Evolutionary conservation across 92 coral and sea anemone genomes (phyloP), one percentile per base, ranked within the genome.

Genomic region (Muricea muricata): DNA sequence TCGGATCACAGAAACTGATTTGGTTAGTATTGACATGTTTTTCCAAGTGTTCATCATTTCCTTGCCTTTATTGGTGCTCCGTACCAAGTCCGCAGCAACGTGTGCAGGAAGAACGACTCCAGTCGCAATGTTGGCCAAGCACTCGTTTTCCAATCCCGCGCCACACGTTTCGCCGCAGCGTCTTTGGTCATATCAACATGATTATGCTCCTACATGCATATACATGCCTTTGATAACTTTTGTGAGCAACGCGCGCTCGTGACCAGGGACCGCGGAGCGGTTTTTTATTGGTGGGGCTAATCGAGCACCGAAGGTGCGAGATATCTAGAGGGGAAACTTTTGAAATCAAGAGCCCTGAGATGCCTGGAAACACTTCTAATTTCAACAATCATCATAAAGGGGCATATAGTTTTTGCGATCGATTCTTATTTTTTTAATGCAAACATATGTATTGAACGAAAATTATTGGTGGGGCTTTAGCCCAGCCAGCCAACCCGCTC

Each of bases 191-290:
- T 31, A 32, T 35, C 23, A 35, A 18, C 8, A 17, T 6, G 50
- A 10, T 34, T 30, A 23, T 3, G 56, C 78, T 72, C 78, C 17
- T 33, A n/a, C 54, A 26, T n/a, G n/a, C n/a, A n/a, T n/a, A n/a
- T n/a, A n/a, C n/a, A n/a, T n/a, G n/a, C n/a, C n/a, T n/a, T n/a
- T 33, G 17, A 89, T 61, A 25, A 90, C 92, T 73, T 87, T 80
- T 4, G 92, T 89, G 28, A 86, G 87, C 34, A 87, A 79, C 58
- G 90, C 92, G 61, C 90, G 90, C 42, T 79, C 90, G 30, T 89
- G 91, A 68, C n/a, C n/a, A n/a, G n/a, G n/a, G n/a, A n/a, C n/a
- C n/a, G n/a, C n/a, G n/a, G n/a, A n/a, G n/a, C n/a, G n/a, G n/a
- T n/a, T n/a, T n/a, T n/a, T n/a, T n/a, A n/a, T n/a, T n/a, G n/a